A percentile compares a stretch with the other conserved stretches of the same genome.
phyloP scores from a whole-genome alignment of 2,113 vertebrate genomes.

The Haliaeetus leucogaster region DNA sequence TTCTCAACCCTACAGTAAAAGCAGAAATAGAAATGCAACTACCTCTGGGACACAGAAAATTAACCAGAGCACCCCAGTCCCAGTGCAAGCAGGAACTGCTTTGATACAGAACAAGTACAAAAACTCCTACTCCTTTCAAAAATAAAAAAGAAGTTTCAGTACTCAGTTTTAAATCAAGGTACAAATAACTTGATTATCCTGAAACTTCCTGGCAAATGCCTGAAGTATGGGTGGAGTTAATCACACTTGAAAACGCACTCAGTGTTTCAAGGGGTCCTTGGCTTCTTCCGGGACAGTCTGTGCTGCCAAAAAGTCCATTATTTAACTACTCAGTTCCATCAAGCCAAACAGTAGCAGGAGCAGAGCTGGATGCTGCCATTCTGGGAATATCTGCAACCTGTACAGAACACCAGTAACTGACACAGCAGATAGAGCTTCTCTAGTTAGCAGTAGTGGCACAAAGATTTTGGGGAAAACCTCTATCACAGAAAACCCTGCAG shows the following conservation, averaged over 20 bases:
- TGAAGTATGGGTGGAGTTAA: background rate
- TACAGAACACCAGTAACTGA: background rate
- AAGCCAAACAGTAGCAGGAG: background rate
- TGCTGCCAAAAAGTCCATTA: background rate
- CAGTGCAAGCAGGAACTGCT: background rate
- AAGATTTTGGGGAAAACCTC: background rate
- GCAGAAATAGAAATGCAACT: background rate
- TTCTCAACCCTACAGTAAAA: background rate
- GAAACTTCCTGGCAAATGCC: background rate
- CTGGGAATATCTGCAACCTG: background rate
- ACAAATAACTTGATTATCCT: background rate
- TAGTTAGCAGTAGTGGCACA: background rate
- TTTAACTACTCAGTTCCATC: background rate
- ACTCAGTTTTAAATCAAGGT: background rate
- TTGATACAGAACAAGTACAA: background rate
- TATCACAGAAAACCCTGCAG: background rate
- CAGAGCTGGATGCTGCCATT: background rate
- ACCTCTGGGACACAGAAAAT: background rate
- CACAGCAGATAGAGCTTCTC: background rate
- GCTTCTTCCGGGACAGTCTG: background rate
- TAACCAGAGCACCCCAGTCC: background rate
- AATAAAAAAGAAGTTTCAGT: background rate
- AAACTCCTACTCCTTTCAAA: background rate
- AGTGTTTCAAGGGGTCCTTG: background rate
- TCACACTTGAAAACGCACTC: background rate